These are phyloP conservation scores for Electrophaes corylata DNA, from an alignment of 2,888 invertebrate species.

Conservation along the genomic window DNA sequence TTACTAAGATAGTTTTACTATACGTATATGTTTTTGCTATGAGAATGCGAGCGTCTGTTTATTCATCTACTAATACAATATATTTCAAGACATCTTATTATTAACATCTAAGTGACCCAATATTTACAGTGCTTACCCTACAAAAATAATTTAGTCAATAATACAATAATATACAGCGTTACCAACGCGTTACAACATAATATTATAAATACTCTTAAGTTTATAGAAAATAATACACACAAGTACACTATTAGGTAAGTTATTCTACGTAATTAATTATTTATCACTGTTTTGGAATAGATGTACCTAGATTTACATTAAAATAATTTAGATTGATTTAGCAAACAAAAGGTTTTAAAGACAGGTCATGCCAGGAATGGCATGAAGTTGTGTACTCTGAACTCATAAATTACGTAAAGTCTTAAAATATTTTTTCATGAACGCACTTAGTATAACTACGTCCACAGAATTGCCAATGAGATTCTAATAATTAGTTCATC, in stretches of 20 bases:
- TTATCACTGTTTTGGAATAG: conserved; percentile 51
- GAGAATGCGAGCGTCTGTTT: conserved; percentile 56
- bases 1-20: background rate
- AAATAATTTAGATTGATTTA: background rate
- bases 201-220: conserved; percentile 67
- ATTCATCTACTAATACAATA: conserved; percentile 60
- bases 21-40: conserved; percentile 16
- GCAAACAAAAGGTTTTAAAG: too few species aligned
- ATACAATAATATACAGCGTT: conserved; percentile 77
- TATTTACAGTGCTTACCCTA: conserved; percentile 82
- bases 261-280: conserved; percentile 26
- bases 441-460: too few species aligned
- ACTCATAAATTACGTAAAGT: too few species aligned
- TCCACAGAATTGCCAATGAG: background rate
- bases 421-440: background rate
- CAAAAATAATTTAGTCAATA: conserved; percentile 83
- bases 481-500: background rate
- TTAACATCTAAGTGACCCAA: conserved; percentile 73
- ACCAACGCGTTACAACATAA: conserved; percentile 50
- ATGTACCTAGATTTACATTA: conserved; percentile 10
- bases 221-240: conserved; percentile 47
- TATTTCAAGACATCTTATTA: conserved; percentile 64
- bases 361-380: too few species aligned
- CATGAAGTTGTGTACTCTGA: too few species aligned
- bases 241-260: conserved; percentile 15